phyloP scores from a whole-genome alignment of 1,140 invertebrate species.

The Nilaparvata lugens region DNA sequence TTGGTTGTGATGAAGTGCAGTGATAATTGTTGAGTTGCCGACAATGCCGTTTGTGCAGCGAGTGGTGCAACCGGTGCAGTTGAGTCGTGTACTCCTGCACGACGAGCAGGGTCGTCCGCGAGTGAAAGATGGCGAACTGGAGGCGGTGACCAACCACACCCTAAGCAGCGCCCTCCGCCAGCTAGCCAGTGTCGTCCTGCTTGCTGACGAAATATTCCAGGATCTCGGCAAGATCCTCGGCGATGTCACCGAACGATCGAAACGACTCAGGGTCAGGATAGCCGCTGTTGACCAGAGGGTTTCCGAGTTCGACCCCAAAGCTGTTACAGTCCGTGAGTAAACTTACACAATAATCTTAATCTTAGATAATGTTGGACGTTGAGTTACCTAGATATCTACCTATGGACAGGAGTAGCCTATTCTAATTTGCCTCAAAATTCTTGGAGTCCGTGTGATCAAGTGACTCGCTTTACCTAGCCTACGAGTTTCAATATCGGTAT shows the following conservation, averaged over 20 bases:
- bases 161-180: slow-evolving; percentile 64
- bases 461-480: too few species aligned
- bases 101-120: slow-evolving; percentile 44
- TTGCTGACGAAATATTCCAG: slow-evolving; percentile 67
- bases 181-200: slow-evolving; percentile 62
- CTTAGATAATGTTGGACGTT: too few species aligned
- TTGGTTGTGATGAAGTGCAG: background rate
- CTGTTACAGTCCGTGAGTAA: slow-evolving; percentile 75
- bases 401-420: too few species aligned
- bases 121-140: slow-evolving; percentile 55
- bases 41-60: slow-evolving; percentile 68
- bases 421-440: too few species aligned
- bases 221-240: slow-evolving; percentile 58
- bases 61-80: slow-evolving; percentile 53
- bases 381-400: too few species aligned
- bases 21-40: background rate
- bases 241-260: slow-evolving; percentile 52
- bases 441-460: too few species aligned
- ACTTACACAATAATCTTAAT: too few species aligned
- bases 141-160: slow-evolving; percentile 66
- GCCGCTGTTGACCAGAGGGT: slow-evolving; percentile 49
- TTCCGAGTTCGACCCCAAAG: slow-evolving; percentile 57
- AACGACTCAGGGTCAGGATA: slow-evolving; percentile 50
- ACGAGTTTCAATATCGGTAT: too few species aligned
- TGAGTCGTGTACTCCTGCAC: slow-evolving; percentile 50